phyloP scores from a whole-genome alignment of 2,797 vertebrate genomes.

The Bufotes viridis region DNA sequence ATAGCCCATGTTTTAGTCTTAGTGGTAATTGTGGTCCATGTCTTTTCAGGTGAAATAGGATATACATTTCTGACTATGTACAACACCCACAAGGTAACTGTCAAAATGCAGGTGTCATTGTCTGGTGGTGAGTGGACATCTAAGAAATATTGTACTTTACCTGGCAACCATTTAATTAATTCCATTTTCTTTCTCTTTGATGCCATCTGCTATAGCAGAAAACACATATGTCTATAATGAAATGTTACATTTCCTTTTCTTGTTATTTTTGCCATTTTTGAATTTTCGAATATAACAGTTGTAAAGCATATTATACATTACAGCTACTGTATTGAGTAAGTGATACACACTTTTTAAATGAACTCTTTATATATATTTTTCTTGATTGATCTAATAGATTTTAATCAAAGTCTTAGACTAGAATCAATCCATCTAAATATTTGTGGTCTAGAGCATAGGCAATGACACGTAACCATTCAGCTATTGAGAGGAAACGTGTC shows the following conservation, averaged over 20 bases:
- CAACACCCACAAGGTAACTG: constrained; percentile 43
- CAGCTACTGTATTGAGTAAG: too few species aligned
- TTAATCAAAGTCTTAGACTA: too few species aligned
- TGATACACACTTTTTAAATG: too few species aligned
- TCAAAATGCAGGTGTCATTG: constrained; percentile 54
- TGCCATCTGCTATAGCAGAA: not conserved
- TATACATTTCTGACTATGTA: constrained; percentile 61
- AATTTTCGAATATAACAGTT: not conserved
- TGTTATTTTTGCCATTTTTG: not conserved
- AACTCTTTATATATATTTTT: too few species aligned
- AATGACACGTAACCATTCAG: too few species aligned
- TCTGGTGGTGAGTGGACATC: not conserved
- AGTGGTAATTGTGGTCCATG: constrained; percentile 61
- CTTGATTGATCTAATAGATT: too few species aligned
- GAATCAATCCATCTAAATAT: too few species aligned
- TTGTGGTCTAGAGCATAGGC: too few species aligned
- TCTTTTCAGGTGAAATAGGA: constrained; percentile 60
- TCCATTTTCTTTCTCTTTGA: not conserved
- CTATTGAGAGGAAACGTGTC: too few species aligned
- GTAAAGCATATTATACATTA: too few species aligned
- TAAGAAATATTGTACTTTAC: not conserved
- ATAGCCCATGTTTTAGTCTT: constrained; percentile 59
- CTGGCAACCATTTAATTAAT: not conserved
- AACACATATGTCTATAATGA: not conserved
- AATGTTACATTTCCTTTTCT: not conserved